Base-by-base conservation (phyloP, 2,797 vertebrate genomes). In the Podarcis lilfordi region DNA sequence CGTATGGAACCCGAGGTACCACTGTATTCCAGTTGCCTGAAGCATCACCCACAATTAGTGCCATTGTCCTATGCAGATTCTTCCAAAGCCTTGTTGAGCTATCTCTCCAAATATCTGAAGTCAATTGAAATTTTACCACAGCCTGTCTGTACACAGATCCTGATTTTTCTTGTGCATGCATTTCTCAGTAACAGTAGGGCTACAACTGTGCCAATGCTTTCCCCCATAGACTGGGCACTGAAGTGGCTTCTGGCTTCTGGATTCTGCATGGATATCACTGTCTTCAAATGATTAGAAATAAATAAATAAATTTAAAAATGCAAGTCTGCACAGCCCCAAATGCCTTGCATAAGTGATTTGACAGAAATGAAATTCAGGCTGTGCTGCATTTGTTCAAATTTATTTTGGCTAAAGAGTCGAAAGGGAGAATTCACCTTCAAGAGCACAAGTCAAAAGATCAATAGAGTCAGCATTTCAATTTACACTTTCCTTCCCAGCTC, bases 371-470 rank as follows among this genome's bases (percentile, higher is more conserved):
- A 84, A 25, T 74, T 27, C 50, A 35, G n/a, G 45, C 59, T 77
- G 15, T 85, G 2, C 59, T 66, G 35, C 77, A 85, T 69, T 76
- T 66, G 21, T 35, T 61, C 75, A 45, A 68, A 68, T 86, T 78
- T 68, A 23, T 27, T 77, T 78, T 66, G 11, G 75, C 84, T 86
- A 40, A 50, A 59, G 15, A 59, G 45, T 21, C 2, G n/a, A 71
- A 66, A 29, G 32, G 13, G 45, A 59, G 23, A 64, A 61, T 40
- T 85, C 35, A 64, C 2, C 23, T 86, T 45, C 29, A 55, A 29
- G 43, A 55, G 78, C 45, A 59, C 45, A 35, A 35, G n/a, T 80
- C n/a, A 80, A 86, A 86, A 37, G 45, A 86, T 72, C 77, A 71
- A 55, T 79, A 79, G 40, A 80, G 78, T 80, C 32, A 32, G 32